phyloP scores from a whole-genome alignment of 1,140 invertebrate species.

The Drosophila parabipectinata region DNA sequence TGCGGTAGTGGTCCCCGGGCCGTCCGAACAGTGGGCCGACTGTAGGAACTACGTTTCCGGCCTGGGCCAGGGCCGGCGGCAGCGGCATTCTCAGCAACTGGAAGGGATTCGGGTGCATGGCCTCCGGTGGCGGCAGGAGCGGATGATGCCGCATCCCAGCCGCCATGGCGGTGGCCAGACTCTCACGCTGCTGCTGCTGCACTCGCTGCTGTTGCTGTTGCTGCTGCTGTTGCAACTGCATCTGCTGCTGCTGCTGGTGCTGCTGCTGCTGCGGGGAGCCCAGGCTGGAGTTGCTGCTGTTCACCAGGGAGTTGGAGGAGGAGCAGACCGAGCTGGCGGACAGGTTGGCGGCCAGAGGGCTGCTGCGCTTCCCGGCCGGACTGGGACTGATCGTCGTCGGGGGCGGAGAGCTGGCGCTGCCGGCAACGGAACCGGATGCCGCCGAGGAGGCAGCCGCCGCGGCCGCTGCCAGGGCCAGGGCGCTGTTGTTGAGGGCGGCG shows the following conservation, averaged over 20 bases:
- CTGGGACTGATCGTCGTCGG: conserved; percentile 63
- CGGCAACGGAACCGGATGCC: too few species aligned
- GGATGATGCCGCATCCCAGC: conserved; percentile 87
- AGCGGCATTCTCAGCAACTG: conserved; percentile 88
- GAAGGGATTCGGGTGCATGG: conserved; percentile 88
- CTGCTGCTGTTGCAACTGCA: conserved; percentile 43
- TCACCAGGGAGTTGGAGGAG: conserved; percentile 35
- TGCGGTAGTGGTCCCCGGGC: conserved; percentile 89
- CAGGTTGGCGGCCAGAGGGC: conserved; percentile 19
- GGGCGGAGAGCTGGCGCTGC: conserved; percentile 26
- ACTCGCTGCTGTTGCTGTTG: conserved; percentile 79
- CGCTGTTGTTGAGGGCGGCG: conserved; percentile 59
- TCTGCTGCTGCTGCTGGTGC: conserved; percentile 77
- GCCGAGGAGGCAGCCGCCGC: conserved; percentile 49
- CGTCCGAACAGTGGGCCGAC: conserved; percentile 88
- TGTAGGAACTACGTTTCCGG: conserved; percentile 86
- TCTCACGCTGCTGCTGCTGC: conserved; percentile 83
- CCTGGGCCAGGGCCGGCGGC: conserved; percentile 84
- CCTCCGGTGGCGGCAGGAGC: conserved; percentile 87
- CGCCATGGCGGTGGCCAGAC: conserved; percentile 85
- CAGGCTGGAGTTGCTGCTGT: conserved; percentile 21
- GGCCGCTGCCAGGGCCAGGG: conserved; percentile 41
- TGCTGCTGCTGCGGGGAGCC: conserved; percentile 70
- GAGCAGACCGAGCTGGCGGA: conserved; percentile 30
- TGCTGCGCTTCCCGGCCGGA: conserved; percentile 40